phyloP scores from a whole-genome alignment of 1,140 invertebrate genomes.

The Procambarus virginalis region DNA sequence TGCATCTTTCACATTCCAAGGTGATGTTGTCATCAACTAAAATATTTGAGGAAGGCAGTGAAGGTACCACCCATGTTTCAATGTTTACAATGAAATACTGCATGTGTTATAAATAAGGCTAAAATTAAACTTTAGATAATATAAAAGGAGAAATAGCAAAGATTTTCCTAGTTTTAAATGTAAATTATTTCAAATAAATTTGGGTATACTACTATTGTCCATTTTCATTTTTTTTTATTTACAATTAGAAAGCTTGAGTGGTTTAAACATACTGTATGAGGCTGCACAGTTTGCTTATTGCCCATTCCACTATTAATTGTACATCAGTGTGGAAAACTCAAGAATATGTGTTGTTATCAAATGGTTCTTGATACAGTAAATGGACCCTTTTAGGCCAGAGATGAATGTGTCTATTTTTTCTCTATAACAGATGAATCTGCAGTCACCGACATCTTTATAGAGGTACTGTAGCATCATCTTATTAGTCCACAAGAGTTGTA shows the following conservation, averaged over 20 bases:
- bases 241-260: neutral
- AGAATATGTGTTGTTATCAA: neutral
- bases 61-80: neutral
- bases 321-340: neutral
- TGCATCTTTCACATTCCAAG: neutral
- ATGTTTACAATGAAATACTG: neutral
- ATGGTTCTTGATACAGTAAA: neutral
- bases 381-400: neutral
- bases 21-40: neutral
- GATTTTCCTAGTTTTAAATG: neutral
- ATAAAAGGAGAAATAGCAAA: neutral
- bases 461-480: neutral
- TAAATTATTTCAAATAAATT: neutral
- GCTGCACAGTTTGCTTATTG: neutral
- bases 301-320: neutral
- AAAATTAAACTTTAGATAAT: neutral
- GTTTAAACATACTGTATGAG: neutral
- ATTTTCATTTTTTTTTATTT: neutral
- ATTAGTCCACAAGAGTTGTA: neutral
- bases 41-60: neutral
- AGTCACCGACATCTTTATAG: neutral
- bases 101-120: neutral
- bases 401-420: neutral
- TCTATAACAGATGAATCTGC: conserved; percentile 6
- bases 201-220: neutral